phyloP scores from a whole-genome alignment of 1,140 invertebrate species.

The Drosophila kepulauana region DNA sequence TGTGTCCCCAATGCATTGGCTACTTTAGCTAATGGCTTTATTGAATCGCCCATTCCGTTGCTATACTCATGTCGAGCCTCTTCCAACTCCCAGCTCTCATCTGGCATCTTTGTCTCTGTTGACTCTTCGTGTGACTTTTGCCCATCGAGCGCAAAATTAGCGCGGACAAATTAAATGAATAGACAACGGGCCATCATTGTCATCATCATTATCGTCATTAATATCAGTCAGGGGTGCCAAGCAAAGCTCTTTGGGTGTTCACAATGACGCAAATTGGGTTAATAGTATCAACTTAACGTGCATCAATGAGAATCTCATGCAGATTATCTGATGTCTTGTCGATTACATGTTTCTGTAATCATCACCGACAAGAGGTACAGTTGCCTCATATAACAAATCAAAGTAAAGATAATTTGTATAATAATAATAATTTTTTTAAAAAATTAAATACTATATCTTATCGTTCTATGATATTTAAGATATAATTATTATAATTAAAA shows the following conservation, averaged over 20 bases:
- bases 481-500: too few species aligned
- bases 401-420: not conserved
- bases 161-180: conserved; percentile 75
- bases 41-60: conserved; percentile 63
- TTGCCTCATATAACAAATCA: not conserved
- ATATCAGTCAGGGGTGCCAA: conserved; percentile 9
- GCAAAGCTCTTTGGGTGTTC: conserved; percentile 41
- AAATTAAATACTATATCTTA: too few species aligned
- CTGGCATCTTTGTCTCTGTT: conserved; percentile 33
- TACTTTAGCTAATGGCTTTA: conserved; percentile 82
- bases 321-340: not conserved
- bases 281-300: conserved; percentile 16
- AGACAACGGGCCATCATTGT: conserved; percentile 57
- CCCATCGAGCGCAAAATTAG: conserved; percentile 72
- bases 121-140: conserved; percentile 76
- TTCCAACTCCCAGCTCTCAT: not conserved
- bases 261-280: conserved; percentile 45
- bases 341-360: not conserved
- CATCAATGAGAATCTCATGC: not conserved
- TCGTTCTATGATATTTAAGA: too few species aligned
- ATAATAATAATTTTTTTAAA: not conserved
- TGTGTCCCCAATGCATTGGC: conserved; percentile 64
- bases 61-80: not conserved
- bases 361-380: not conserved
- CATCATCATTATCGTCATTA: conserved; percentile 39